phyloP scores from a whole-genome alignment of 2,888 invertebrate genomes.

The Graphium colonna region DNA sequence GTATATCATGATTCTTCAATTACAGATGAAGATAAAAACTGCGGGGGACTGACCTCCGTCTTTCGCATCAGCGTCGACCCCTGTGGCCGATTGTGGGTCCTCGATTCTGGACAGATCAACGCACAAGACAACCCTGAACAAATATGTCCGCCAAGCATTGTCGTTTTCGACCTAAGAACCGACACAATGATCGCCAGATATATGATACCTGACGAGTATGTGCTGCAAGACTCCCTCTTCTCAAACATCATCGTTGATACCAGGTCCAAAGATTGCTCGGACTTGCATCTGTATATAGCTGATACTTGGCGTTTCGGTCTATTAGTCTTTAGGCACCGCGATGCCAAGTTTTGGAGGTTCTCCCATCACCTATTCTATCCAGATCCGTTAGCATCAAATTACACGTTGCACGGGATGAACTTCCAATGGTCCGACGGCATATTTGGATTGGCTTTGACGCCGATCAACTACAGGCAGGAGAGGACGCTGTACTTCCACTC shows the following conservation, averaged over 20 bases:
- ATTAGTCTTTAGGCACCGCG: constrained; percentile 81
- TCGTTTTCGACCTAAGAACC: constrained; percentile 85
- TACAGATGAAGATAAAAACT: constrained; percentile 67
- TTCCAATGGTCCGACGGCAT: constrained; percentile 92
- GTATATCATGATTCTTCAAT: too few relatives aligned
- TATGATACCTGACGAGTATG: constrained; percentile 82
- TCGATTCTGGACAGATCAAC: constrained; percentile 89
- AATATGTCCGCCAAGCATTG: constrained; percentile 86
- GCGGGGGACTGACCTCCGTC: constrained; percentile 86
- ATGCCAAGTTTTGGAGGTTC: constrained; percentile 82
- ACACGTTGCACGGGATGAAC: constrained; percentile 85
- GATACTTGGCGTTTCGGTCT: constrained; percentile 86
- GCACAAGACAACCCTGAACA: constrained; percentile 82
- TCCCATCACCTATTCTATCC: constrained; percentile 85
- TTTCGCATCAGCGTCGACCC: constrained; percentile 87
- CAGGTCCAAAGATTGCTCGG: constrained; percentile 78
- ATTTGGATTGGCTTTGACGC: constrained; percentile 86
- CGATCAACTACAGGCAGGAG: constrained; percentile 71
- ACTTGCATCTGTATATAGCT: constrained; percentile 83
- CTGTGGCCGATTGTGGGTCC: constrained; percentile 88
- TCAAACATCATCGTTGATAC: constrained; percentile 84
- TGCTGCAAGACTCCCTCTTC: constrained; percentile 84
- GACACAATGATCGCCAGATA: constrained; percentile 82
- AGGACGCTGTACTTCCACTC: constrained; percentile 88
- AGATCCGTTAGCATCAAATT: constrained; percentile 86